These are phyloP conservation scores for Oenanthe oenanthe DNA, from an alignment of 2,113 vertebrate genomes.

Conservation along the genomic window DNA sequence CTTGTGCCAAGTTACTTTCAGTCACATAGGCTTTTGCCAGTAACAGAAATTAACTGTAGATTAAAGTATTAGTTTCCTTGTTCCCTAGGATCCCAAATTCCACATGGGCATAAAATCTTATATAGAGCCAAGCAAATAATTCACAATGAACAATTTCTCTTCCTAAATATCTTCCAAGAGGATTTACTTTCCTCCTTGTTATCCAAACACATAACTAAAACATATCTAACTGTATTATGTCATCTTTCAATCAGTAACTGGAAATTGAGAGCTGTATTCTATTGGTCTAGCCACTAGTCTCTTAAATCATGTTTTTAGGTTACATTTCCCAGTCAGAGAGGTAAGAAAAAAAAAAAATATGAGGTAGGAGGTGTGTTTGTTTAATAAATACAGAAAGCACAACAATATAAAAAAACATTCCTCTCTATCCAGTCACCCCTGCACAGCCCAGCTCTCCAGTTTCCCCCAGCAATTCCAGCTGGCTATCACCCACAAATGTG, in stretches of 20 bases:
- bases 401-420: neutral
- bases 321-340: neutral
- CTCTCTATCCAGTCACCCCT: neutral
- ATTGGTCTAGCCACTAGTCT: neutral
- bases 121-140: neutral
- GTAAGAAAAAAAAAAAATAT: neutral
- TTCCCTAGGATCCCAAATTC: neutral
- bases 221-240: neutral
- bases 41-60: neutral
- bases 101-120: neutral
- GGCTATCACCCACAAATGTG: fast-evolving
- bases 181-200: neutral
- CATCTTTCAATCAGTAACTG: neutral
- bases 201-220: neutral
- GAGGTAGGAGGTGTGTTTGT: neutral
- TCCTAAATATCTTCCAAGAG: neutral
- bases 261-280: neutral
- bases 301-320: neutral
- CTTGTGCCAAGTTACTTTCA: neutral
- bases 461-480: neutral
- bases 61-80: neutral
- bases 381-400: neutral
- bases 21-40: neutral
- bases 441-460: neutral
- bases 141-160: neutral